Evolutionary conservation across 1,140 invertebrate genomes (phyloP).

Genomic region (Himalopsyche phryganea): DNA sequence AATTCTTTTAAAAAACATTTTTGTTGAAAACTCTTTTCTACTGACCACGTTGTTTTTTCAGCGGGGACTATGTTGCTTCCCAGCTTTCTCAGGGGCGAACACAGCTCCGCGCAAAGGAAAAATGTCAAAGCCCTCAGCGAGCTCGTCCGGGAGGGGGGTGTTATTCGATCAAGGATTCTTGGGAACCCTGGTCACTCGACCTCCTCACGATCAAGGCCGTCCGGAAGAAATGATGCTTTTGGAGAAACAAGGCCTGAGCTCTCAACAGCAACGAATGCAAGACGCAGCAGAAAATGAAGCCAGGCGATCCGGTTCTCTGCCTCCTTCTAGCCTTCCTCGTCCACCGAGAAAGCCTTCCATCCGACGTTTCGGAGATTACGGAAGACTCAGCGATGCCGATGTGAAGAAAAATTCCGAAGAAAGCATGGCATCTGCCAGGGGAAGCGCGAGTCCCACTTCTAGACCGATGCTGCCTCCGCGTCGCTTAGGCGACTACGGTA

Average conservation of each 20-base stretch:
- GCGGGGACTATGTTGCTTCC: constrained; percentile 83
- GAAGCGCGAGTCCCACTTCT: constrained; percentile 50
- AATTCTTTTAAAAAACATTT: too few relatives aligned
- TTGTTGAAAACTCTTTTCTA: too few relatives aligned
- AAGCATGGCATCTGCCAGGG: constrained; percentile 34
- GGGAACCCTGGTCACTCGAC: constrained; percentile 48
- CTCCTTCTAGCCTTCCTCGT: constrained; percentile 66
- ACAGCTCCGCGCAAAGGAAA: constrained; percentile 76
- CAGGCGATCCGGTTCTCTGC: constrained; percentile 48
- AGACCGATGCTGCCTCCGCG: constrained; percentile 61
- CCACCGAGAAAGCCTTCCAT: constrained; percentile 60
- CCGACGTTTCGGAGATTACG: constrained; percentile 53
- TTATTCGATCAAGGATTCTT: constrained; percentile 54
- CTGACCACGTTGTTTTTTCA: too few relatives aligned
- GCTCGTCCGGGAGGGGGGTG: constrained; percentile 57
- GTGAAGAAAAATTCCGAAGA: constrained; percentile 55
- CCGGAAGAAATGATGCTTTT: constrained; percentile 69
- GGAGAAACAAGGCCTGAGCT: constrained; percentile 72
- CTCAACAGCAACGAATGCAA: constrained; percentile 67
- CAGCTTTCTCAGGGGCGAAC: constrained; percentile 80
- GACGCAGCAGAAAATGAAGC: constrained; percentile 48
- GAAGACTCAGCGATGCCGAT: constrained; percentile 57
- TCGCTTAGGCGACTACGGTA: constrained; percentile 56
- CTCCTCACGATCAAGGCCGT: constrained; percentile 46
- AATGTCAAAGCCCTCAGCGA: constrained; percentile 76